Base-by-base conservation (phyloP, 2,113 vertebrate species). In the Holacanthus passer region DNA sequence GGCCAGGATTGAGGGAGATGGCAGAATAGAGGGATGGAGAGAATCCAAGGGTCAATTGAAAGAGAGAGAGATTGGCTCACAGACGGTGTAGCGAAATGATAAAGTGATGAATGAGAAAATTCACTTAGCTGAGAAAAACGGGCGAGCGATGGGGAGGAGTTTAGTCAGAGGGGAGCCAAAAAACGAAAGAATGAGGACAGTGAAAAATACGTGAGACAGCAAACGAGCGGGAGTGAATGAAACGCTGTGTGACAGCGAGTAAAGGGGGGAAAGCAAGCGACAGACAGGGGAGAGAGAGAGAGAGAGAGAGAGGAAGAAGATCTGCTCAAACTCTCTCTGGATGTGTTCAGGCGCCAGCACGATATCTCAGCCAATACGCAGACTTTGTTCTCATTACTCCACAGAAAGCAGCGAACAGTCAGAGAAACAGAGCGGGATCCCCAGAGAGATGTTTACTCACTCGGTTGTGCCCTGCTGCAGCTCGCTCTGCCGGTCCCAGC, bases 401-500 rank as follows among this genome's bases (percentile, higher is more conserved):
- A 72, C 63, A 75, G 67, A 73, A 70, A 78, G 64, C 29, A 32
- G 53, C 7, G 22, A 66, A 55, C 74, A 73, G 73, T 71, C 55
- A 53, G 71, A 67, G 73, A 73, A 73, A 76, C 11, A 56, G 43
- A 64, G 53, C 62, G 77, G 82, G 50, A 79, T 77, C 89, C 80
- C 90, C 50, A 2, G 76, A 73, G 89, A 77, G 58, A 77, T 87
- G 82, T 90, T 90, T 88, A 83, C 86, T 88, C 72, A 50, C 67
- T 65, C 73, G 77, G 77, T 81, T 87, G 79, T 77, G 73, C 65
- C 66, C 72, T 62, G 58, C 70, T 70, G 67, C 31, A 65, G 65
- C 71, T 37, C 0, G 37, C 69, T 64, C 67, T 68, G 71, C 45
- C 3, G 11, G 29, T 85, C 84, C 22, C 83, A 81, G 79, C 84